Percentiles rank a stretch among this genome's conserved stretches.
Conservation (phyloP, 1,140 invertebrate genomes). For the Scaptomyza montana region DNA sequence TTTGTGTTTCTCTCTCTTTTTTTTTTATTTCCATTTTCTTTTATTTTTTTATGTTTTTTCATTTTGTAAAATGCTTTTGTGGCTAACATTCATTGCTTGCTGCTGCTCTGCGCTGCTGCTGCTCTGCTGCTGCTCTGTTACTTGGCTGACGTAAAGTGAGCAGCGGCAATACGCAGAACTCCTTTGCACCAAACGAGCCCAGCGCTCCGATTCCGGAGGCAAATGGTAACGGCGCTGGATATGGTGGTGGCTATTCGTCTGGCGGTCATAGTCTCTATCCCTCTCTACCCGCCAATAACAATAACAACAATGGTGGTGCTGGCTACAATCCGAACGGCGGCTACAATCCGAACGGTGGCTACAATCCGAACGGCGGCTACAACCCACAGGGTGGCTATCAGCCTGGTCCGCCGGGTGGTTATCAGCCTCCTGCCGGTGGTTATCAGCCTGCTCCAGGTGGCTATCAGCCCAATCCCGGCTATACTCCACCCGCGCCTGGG, state of each 20-base stretch:
- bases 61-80: slow-evolving; percentile 48
- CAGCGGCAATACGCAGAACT: slow-evolving; percentile 69
- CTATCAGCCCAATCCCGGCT: slow-evolving; percentile 61
- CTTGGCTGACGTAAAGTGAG: slow-evolving; percentile 40
- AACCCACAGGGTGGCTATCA: slow-evolving; percentile 57
- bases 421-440: too few species aligned
- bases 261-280: slow-evolving; percentile 81
- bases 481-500: slow-evolving; percentile 65
- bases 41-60: slow-evolving; percentile 23
- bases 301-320: slow-evolving; percentile 32
- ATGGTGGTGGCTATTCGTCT: slow-evolving; percentile 78
- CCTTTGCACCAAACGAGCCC: slow-evolving; percentile 71
- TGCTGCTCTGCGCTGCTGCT: slow-evolving; percentile 45
- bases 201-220: slow-evolving; percentile 68
- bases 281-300: slow-evolving; percentile 59
- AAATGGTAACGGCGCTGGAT: slow-evolving; percentile 62
- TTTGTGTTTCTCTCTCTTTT: slow-evolving; percentile 38
- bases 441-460: too few species aligned
- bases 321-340: slow-evolving; percentile 33
- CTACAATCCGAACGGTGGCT: slow-evolving; percentile 33
- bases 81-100: slow-evolving; percentile 49
- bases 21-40: slow-evolving; percentile 12
- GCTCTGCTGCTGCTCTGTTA: slow-evolving; percentile 24
- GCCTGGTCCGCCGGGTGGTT: slow-evolving; percentile 28
- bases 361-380: slow-evolving; percentile 60